phyloP scores from a whole-genome alignment of 2,113 vertebrate species.

The Camelus bactrianus region DNA sequence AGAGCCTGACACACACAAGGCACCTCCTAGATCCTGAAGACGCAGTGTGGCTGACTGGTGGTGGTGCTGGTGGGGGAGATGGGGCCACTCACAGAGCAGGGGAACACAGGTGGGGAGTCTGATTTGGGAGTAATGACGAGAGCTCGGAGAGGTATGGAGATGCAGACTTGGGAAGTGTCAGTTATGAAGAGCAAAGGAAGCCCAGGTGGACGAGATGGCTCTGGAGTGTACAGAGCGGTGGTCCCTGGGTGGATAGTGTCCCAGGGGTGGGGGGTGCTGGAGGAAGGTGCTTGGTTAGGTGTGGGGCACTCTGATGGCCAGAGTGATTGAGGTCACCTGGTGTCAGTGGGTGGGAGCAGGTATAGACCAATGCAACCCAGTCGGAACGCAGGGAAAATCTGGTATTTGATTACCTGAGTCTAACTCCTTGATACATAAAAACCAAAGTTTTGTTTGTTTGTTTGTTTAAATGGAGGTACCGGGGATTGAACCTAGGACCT shows the following conservation, averaged over 20 bases:
- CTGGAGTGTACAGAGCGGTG: rapidly evolving
- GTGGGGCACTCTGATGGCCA: neutral
- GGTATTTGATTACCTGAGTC: neutral
- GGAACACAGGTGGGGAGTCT: neutral
- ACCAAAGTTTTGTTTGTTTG: neutral
- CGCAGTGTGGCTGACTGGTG: neutral
- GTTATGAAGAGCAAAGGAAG: neutral
- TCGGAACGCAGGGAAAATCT: neutral
- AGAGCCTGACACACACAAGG: neutral
- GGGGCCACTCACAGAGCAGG: neutral
- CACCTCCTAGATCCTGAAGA: neutral
- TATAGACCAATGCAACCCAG: neutral
- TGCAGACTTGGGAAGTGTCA: neutral
- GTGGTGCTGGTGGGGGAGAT: no score
- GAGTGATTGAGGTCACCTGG: neutral
- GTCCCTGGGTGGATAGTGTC: neutral
- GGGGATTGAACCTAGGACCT: no score
- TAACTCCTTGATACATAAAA: neutral
- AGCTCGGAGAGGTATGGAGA: neutral
- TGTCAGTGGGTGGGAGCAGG: neutral
- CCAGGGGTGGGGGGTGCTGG: neutral
- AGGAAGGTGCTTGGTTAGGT: neutral
- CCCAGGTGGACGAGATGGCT: neutral
- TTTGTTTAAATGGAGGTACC: no score
- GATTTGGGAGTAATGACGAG: neutral